These are phyloP conservation scores for Eupithecia pulchellata DNA, from an alignment of 2,888 invertebrate genomes.

Conservation along the genomic window DNA sequence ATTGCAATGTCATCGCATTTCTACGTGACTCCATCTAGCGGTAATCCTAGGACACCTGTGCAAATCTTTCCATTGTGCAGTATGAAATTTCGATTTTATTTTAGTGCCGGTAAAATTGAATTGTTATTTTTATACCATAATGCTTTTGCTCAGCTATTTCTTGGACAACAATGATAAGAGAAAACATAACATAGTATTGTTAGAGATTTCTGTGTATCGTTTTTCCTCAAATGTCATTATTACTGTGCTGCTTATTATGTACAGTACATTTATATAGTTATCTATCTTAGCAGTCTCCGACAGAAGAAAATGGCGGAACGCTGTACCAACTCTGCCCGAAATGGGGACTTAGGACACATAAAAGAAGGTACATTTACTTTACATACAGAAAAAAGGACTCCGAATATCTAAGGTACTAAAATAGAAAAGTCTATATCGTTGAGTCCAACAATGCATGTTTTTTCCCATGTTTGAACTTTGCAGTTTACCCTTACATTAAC, in stretches of 20 bases:
- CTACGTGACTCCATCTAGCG: conserved; percentile 79
- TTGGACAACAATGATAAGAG: conserved; percentile 20
- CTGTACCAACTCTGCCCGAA: too few species aligned
- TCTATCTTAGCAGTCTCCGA: too few species aligned
- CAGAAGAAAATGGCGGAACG: too few species aligned
- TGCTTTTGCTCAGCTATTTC: conserved; percentile 31
- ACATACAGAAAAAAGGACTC: too few species aligned
- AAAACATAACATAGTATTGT: conserved; percentile 8
- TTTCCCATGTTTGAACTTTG: conserved; percentile 54
- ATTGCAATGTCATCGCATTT: conserved; percentile 82
- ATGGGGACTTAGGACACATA: too few species aligned
- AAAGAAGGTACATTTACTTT: too few species aligned
- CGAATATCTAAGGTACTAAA: too few species aligned
- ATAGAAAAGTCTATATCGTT: background rate
- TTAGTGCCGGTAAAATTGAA: conserved; percentile 44
- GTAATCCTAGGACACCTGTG: conserved; percentile 81
- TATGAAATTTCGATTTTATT: conserved; percentile 46
- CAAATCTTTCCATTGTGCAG: conserved; percentile 61
- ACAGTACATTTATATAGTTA: too few species aligned
- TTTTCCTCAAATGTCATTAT: background rate
- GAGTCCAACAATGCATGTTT: conserved; percentile 18
- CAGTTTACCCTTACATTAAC: conserved; percentile 69
- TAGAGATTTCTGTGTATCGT: background rate
- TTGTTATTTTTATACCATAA: conserved; percentile 45
- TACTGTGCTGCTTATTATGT: background rate